Percentiles rank a stretch among this genome's conserved stretches.
phyloP scores from a whole-genome alignment of 2,113 vertebrate species.

The Lutjanus erythropterus region DNA sequence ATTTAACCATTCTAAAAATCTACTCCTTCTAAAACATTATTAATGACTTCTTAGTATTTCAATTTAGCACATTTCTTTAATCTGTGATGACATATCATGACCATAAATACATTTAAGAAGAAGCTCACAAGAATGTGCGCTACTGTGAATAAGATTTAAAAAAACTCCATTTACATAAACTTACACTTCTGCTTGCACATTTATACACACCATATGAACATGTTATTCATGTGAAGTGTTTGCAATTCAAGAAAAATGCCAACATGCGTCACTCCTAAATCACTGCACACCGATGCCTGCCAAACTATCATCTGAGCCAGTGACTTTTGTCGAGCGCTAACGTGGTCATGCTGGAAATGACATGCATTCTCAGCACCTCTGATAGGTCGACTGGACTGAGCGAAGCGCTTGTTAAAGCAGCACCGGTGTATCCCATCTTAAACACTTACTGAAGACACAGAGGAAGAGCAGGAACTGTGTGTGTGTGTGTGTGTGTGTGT shows the following conservation, averaged over 20 bases:
- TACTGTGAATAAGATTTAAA: background rate
- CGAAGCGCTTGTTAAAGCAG: slow-evolving; percentile 25
- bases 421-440: background rate
- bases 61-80: too few relatives aligned
- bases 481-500: too few relatives aligned
- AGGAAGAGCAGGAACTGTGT: slow-evolving; percentile 4
- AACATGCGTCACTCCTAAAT: slow-evolving; percentile 17
- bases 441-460: slow-evolving; percentile 16
- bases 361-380: slow-evolving; percentile 15
- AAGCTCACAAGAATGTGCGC: background rate
- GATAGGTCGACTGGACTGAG: slow-evolving; percentile 26
- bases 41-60: too few relatives aligned
- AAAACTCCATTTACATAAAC: background rate
- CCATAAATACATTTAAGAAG: too few relatives aligned
- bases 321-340: slow-evolving; percentile 32
- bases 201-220: background rate
- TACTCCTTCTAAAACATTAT: too few relatives aligned
- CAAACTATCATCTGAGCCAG: slow-evolving; percentile 25
- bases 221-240: background rate
- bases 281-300: slow-evolving; percentile 6
- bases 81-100: too few relatives aligned
- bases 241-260: slow-evolving; percentile 11
- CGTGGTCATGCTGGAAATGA: slow-evolving; percentile 33
- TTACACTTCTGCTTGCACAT: background rate
- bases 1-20: too few relatives aligned